Evolutionary conservation across 2,797 vertebrate genomes (phyloP), one percentile per base, ranked within the genome.

Genomic region (Anabas testudineus): DNA sequence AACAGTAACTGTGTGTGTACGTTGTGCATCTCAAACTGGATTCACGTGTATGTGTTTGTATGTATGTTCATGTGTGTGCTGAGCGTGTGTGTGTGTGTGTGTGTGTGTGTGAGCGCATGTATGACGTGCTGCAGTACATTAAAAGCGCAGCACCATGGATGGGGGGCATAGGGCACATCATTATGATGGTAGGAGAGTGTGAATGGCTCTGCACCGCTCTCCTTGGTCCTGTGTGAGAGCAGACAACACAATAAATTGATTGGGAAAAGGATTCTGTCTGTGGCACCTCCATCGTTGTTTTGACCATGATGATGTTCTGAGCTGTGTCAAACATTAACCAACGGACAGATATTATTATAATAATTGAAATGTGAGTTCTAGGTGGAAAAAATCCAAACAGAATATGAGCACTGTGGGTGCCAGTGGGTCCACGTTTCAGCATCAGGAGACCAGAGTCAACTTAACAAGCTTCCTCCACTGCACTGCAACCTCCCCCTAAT

Each of bases 161-260:
- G 58, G 78, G 75, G 86, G 89, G 73, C 87, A 88, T 43, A 87
- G 88, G 89, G 79, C 86, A 88, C 78, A 82, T 84, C 84, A 83
- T 90, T 87, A 87, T 74, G 75, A 78, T 51, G 75, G 74, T 80
- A 41, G 59, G 69, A 74, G 84, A 71, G 82, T 52, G 68, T 54
- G 81, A 85, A 85, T 55, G 73, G 72, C 82, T 84, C 85, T 66
- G 76, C 39, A 18, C 65, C 78, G 81, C 74, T 71, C 77, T 81
- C 71, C 2, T 46, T 67, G 85, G 85, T 81, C 82, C 82, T 82
- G 78, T 74, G 86, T 76, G 78, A 84, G 82, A 65, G 77, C 74
- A 68, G 82, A 87, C 82, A 86, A 82, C 75, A 85, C 80, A 87
- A 85, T 81, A 70, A 65, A 83, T 87, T 76, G 55, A 84, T 87